phyloP scores from a whole-genome alignment of 2,888 invertebrate species.

The Ligdia adustata region DNA sequence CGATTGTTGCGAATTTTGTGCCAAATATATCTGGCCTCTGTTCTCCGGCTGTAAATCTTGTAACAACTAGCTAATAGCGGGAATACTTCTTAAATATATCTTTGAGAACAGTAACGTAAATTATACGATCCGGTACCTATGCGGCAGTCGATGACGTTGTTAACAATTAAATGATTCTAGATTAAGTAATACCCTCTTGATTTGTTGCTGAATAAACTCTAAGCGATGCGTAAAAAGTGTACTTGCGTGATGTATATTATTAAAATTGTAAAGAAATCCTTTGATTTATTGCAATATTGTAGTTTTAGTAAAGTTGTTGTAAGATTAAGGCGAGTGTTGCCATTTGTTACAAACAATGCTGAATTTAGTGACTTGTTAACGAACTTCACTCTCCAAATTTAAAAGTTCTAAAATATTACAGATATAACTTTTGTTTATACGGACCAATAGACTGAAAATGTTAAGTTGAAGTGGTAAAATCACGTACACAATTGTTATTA shows the following conservation, averaged over 20 bases:
- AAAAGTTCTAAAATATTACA: too few relatives aligned
- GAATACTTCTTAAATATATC: slow-evolving; percentile 21
- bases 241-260: slow-evolving; percentile 5
- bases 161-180: slow-evolving; percentile 8
- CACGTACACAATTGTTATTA: too few relatives aligned
- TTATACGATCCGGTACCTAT: slow-evolving; percentile 13
- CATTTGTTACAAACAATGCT: too few relatives aligned
- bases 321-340: neutral
- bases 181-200: slow-evolving; percentile 17
- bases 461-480: too few relatives aligned
- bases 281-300: neutral
- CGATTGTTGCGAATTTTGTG: slow-evolving; percentile 26
- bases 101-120: slow-evolving; percentile 13
- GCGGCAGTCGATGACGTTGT: slow-evolving; percentile 13
- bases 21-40: slow-evolving; percentile 12
- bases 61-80: slow-evolving; percentile 9
- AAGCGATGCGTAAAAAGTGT: neutral
- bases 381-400: too few relatives aligned
- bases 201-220: slow-evolving; percentile 6
- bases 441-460: too few relatives aligned
- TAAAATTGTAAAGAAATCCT: neutral
- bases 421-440: too few relatives aligned
- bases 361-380: too few relatives aligned
- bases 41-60: slow-evolving; percentile 9
- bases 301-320: neutral